phyloP scores from a whole-genome alignment of 2,113 vertebrate species.

The Lates calcarifer region DNA sequence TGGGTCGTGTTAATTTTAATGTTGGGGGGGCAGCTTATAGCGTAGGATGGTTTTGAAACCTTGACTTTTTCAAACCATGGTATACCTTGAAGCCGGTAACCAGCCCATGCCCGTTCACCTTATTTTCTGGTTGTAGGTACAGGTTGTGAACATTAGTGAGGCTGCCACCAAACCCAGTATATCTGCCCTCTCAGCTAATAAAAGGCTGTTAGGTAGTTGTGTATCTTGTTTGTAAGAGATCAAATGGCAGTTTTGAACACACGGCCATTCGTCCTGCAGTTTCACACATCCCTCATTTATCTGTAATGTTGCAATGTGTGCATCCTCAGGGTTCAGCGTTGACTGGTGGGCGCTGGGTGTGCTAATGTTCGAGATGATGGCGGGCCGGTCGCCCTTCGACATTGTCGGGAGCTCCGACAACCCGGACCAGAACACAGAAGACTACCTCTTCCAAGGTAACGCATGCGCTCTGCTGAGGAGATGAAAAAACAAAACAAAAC shows the following conservation, averaged over 20 bases:
- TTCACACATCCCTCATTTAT: background rate
- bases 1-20: no score
- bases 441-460: conserved; percentile 98
- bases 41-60: no score
- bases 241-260: background rate
- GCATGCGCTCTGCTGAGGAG: background rate
- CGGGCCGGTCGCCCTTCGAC: conserved; percentile 96
- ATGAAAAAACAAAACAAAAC: background rate
- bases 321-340: conserved; percentile 92
- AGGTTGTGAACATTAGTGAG: no score
- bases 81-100: no score
- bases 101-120: no score
- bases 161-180: no score
- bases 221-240: no score
- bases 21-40: no score
- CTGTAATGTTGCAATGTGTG: background rate
- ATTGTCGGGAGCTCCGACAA: conserved; percentile 99
- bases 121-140: no score
- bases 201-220: no score
- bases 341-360: conserved; percentile 99
- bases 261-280: background rate
- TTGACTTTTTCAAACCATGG: no score
- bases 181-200: no score
- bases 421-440: conserved; percentile 99
- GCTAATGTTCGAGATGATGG: conserved; percentile 99